Percentiles rank a stretch among this genome's conserved stretches.
Conservation (phyloP, 1,140 invertebrate species). For the Drosophila kohkoa region DNA sequence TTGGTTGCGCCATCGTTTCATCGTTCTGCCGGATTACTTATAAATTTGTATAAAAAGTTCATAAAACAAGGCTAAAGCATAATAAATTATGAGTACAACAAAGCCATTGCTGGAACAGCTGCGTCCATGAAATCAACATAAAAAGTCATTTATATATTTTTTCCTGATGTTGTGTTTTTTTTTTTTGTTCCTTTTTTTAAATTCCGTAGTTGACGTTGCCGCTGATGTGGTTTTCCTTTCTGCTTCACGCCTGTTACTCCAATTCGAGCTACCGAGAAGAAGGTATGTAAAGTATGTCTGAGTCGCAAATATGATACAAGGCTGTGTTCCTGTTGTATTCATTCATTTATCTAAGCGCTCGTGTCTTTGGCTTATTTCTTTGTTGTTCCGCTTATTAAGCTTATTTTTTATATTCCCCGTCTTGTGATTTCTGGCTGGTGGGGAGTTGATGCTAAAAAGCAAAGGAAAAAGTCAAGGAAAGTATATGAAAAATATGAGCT, state of each 20-base stretch:
- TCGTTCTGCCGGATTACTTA: slow-evolving; percentile 43
- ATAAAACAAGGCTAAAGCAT: slow-evolving; percentile 71
- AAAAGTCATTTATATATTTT: slow-evolving; percentile 78
- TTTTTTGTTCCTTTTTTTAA: slow-evolving; percentile 28
- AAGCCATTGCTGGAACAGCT: slow-evolving; percentile 58
- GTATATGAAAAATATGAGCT: slow-evolving; percentile 11
- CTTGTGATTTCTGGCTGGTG: slow-evolving; percentile 26
- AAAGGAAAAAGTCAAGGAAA: slow-evolving; percentile 28
- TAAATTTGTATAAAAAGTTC: slow-evolving; percentile 79
- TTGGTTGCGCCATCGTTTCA: background rate
- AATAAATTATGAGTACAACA: slow-evolving; percentile 70
- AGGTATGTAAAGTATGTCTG: slow-evolving; percentile 76
- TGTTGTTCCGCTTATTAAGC: slow-evolving; percentile 66
- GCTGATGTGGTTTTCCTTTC: slow-evolving; percentile 37
- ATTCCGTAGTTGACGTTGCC: slow-evolving; percentile 34
- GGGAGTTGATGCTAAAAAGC: slow-evolving; percentile 1
- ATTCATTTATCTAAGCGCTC: slow-evolving; percentile 77
- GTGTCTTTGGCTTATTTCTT: slow-evolving; percentile 68
- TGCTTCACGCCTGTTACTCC: slow-evolving; percentile 67
- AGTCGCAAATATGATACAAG: background rate
- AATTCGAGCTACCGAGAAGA: slow-evolving; percentile 46
- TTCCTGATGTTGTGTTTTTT: slow-evolving; percentile 44
- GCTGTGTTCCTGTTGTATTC: slow-evolving; percentile 46
- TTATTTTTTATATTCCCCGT: slow-evolving; percentile 69
- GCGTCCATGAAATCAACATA: slow-evolving; percentile 80